phyloP scores from a whole-genome alignment of 2,888 invertebrate genomes.

The Cerceris ruficornis region DNA sequence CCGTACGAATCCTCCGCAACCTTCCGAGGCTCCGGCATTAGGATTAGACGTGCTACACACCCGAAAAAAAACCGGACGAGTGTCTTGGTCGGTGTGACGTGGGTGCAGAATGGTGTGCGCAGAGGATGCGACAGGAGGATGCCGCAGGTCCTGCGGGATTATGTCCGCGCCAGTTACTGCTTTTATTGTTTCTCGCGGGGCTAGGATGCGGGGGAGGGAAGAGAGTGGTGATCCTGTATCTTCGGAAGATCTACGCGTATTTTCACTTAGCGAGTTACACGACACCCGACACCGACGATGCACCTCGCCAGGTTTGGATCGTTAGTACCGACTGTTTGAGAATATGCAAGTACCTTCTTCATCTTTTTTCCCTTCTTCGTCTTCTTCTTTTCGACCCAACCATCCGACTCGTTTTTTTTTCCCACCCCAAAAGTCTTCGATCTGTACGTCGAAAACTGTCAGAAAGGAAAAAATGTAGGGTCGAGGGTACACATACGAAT shows the following conservation, averaged over 20 bases:
- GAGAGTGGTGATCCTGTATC: conserved; percentile 65
- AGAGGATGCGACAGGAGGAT: conserved; percentile 17
- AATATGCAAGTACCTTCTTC: conserved; percentile 64
- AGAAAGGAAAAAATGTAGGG: not conserved
- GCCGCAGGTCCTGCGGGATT: conserved; percentile 62
- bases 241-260: conserved; percentile 77
- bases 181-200: conserved; percentile 63
- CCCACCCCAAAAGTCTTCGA: not conserved
- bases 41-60: conserved; percentile 57
- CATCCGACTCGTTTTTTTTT: conserved; percentile 3
- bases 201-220: conserved; percentile 31
- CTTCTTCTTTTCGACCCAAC: conserved; percentile 12
- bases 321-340: conserved; percentile 75
- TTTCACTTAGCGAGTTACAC: conserved; percentile 80
- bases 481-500: too few species aligned
- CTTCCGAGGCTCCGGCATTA: conserved; percentile 46
- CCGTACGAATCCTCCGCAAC: conserved; percentile 41
- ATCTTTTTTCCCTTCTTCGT: conserved; percentile 38
- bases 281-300: conserved; percentile 71
- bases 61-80: conserved; percentile 15
- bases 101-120: not conserved
- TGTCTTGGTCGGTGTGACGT: conserved; percentile 7
- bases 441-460: not conserved
- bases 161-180: conserved; percentile 57
- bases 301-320: conserved; percentile 70